Evolutionary conservation across 2,797 vertebrate species (phyloP), one percentile per base, ranked within the genome.

Genomic region (Gymnopithys bicolor): DNA sequence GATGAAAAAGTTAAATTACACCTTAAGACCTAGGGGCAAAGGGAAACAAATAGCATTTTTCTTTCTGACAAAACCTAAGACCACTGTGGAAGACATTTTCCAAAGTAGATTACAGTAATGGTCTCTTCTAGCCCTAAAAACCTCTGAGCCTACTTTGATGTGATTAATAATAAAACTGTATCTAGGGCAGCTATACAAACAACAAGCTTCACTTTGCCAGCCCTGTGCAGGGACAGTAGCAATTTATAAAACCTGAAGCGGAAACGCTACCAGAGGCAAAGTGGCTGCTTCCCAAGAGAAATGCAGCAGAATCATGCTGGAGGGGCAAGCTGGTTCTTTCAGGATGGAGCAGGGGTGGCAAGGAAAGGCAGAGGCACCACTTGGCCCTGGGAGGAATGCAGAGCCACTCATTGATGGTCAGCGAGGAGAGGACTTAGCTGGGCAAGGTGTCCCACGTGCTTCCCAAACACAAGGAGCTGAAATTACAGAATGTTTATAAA

Each of bases 31-130:
- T 84, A 73, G 62, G 35, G 78, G 63, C 56, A 92, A 43, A 52
- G 37, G 22, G 84, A 96, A 94, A 79, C n/a, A 90, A 95, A 86
- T 41, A 93, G 30, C 46, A 95, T 94, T 90, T 88, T 90, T 93
- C 88, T 95, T 95, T 90, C 70, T 81, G 88, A 95, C 88, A 96
- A 93, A 95, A 87, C 68, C 48, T 75, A 45, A 94, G 89, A 92
- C 87, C 48, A 89, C 70, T 4, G 3, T 46, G 39, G 84, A 93
- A 87, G 78, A 82, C 3, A 32, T 84, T 92, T 95, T 82, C 81
- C 63, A 91, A 90, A 94, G 58, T 58, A 94, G 74, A 94, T 93
- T 94, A 94, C 51, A 59, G 62, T 69, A 91, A 92, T 84, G 70
- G 73, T 86, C 60, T 84, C 59, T 80, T 85, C 68, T n/a, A 87